Base-by-base conservation (phyloP, 2,113 vertebrate species). In the Candoia aspera region DNA sequence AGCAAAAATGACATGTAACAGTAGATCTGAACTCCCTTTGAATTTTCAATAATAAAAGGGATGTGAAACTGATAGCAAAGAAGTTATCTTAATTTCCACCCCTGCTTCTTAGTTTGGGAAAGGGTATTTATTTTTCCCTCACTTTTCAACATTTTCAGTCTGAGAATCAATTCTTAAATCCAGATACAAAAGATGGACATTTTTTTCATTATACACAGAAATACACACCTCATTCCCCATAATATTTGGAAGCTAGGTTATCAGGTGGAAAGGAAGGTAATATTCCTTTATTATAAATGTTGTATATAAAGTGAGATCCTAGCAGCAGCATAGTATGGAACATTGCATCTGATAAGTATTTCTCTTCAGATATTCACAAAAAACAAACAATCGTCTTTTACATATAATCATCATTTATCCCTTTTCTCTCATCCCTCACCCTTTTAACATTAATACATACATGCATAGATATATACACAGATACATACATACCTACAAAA, bases 1-100 rank as follows among this genome's bases (percentile, higher is more conserved):
- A 92, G 60, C 0, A 92, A 42, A 10, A 94, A 8, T 10, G 19
- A 92, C 93, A 94, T 93, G 4, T 1, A 91, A 0, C 17, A 95
- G 89, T 12, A 0, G 26, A 93, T 33, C 29, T 58, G 37, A 26
- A 42, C 10, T 58, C 24, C 91, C 92, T 91, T 92, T 90, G 57
- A 91, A 0, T 55, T 8, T 4, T 24, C 37, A 92, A 90, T 3
- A 86, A 64, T 29, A 83, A 0, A 93, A 86, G 57, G 57, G 46
- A 64, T 1, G 17, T 0, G 90, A 87, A 95, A 83, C 23, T 37
- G 89, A 33, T 64, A 62, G 11, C 6, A 85, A 60, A 26, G 85
- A 84, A 0, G 0, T 42, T 84, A 53, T 84, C 4, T 8, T 37
- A 29, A 12, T 29, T 57, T 79, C 33, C 0, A 73, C 8, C 29